phyloP scores from a whole-genome alignment of 2,888 invertebrate genomes.

The Plagodis dolabraria region DNA sequence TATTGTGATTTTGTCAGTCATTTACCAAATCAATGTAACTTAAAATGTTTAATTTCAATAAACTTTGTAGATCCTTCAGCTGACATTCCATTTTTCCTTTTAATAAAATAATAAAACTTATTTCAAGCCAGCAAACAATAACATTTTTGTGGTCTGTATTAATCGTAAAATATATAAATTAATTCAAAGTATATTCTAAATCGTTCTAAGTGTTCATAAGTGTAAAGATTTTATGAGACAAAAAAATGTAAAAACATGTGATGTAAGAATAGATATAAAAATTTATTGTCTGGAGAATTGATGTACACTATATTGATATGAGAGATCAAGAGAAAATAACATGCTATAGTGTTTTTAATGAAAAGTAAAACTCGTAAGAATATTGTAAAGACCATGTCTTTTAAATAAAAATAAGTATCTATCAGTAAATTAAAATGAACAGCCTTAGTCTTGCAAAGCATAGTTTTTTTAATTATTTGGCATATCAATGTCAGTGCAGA shows the following conservation, averaged over 20 bases:
- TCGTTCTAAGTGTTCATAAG: slow-evolving; percentile 81
- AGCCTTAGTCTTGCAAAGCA: not conserved
- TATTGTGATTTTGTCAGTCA: too few species aligned
- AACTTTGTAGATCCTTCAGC: too few species aligned
- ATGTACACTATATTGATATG: slow-evolving; percentile 44
- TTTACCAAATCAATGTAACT: too few species aligned
- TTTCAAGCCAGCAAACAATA: not conserved
- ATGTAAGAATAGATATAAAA: slow-evolving; percentile 46
- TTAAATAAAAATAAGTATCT: slow-evolving; percentile 27
- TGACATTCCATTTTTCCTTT: too few species aligned
- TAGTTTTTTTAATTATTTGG: slow-evolving; percentile 29
- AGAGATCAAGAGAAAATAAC: slow-evolving; percentile 43
- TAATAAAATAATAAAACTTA: too few species aligned
- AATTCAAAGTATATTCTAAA: slow-evolving; percentile 76
- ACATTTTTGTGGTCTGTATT: slow-evolving; percentile 56
- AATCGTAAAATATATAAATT: slow-evolving; percentile 35
- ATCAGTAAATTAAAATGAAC: slow-evolving; percentile 9
- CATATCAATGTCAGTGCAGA: slow-evolving; percentile 56
- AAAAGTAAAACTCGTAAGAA: slow-evolving; percentile 51
- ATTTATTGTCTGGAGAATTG: slow-evolving; percentile 53
- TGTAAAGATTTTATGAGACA: slow-evolving; percentile 72
- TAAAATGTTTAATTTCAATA: too few species aligned
- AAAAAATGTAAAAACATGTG: slow-evolving; percentile 53
- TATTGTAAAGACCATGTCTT: slow-evolving; percentile 59
- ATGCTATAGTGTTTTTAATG: slow-evolving; percentile 43